phyloP scores from a whole-genome alignment of 2,888 invertebrate genomes.

The Falcaria lacertinaria region DNA sequence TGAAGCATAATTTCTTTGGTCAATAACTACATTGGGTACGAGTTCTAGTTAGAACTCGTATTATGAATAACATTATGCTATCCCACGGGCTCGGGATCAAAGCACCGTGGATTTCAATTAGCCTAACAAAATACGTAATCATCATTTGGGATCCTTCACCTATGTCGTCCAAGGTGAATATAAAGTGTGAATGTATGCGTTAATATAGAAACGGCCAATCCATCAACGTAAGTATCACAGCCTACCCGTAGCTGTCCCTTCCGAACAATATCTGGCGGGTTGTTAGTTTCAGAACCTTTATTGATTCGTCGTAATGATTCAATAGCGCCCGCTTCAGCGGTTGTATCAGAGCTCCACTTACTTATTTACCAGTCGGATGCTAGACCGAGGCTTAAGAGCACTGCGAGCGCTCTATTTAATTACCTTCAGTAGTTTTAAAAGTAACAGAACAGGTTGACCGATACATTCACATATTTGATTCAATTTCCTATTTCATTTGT shows the following conservation, averaged over 20 bases:
- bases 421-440: slow-evolving; percentile 21
- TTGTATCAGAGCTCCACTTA: slow-evolving; percentile 15
- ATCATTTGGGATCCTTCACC: slow-evolving; percentile 3
- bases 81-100: neutral
- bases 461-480: slow-evolving; percentile 17
- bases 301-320: slow-evolving; percentile 18
- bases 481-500: slow-evolving; percentile 15
- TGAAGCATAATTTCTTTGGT: too few relatives aligned
- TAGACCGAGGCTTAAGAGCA: slow-evolving; percentile 10
- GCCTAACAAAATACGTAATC: slow-evolving; percentile 22
- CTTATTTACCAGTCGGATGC: slow-evolving; percentile 21
- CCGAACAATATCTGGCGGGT: slow-evolving; percentile 13
- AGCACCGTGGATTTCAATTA: slow-evolving; percentile 13
- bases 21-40: too few relatives aligned
- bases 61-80: neutral
- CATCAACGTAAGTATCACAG: slow-evolving; percentile 11
- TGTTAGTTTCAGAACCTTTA: slow-evolving; percentile 11
- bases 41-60: too few relatives aligned
- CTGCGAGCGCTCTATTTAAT: slow-evolving; percentile 19
- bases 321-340: slow-evolving; percentile 11
- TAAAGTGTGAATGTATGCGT: neutral
- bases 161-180: neutral
- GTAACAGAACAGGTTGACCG: slow-evolving; percentile 27
- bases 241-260: neutral
- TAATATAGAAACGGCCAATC: slow-evolving; percentile 7